Conservation (phyloP, 2,113 vertebrate species). For the Brachypteracias leptosomus region DNA sequence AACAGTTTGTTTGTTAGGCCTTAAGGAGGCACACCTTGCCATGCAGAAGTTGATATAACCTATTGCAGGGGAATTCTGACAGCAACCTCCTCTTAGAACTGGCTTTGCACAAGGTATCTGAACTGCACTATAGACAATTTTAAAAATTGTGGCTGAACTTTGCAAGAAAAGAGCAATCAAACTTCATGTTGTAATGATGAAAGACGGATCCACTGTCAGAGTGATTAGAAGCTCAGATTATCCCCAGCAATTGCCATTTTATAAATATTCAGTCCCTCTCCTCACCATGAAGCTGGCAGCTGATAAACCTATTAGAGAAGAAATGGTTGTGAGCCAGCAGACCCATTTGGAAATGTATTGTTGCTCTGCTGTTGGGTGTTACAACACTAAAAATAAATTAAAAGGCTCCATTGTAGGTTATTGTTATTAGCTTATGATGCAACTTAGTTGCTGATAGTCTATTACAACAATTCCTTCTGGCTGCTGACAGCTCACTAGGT, state of each 20-base stretch:
- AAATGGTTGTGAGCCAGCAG: constrained; percentile 32
- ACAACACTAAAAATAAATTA: constrained; percentile 59
- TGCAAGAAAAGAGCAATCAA: not conserved
- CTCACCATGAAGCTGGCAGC: not conserved
- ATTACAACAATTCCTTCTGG: not conserved
- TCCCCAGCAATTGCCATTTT: not conserved
- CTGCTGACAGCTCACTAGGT: constrained; percentile 36
- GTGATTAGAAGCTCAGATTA: constrained; percentile 1
- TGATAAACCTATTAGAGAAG: constrained; percentile 10
- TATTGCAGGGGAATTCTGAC: not conserved
- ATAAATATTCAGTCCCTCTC: not conserved
- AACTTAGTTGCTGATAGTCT: constrained; percentile 29
- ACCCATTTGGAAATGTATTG: constrained; percentile 12
- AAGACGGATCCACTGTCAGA: not conserved
- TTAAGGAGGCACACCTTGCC: not conserved
- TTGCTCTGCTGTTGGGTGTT: constrained; percentile 18
- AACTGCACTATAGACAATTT: not conserved
- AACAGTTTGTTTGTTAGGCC: not conserved
- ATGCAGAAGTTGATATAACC: not conserved
- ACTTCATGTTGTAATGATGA: not conserved
- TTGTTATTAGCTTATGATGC: constrained; percentile 40
- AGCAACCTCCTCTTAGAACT: not conserved
- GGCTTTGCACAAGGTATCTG: not conserved
- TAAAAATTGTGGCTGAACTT: not conserved
- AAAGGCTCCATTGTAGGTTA: not conserved